These are phyloP conservation scores for Camponotus floridanus DNA, from an alignment of 1,140 invertebrate genomes.

Conservation along the genomic window DNA sequence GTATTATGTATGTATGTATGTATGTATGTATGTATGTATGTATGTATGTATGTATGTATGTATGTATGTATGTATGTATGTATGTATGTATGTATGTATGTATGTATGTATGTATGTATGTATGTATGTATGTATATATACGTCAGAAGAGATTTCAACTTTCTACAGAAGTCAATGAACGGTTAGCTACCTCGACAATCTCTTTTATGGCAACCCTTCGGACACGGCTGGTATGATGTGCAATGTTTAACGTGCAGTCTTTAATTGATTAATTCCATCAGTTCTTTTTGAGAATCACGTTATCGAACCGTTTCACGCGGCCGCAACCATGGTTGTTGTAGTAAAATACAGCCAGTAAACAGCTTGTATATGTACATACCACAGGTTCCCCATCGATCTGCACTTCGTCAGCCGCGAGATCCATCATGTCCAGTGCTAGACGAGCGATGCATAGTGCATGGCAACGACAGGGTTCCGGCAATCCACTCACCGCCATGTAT, in stretches of 20 bases:
- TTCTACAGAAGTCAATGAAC: constrained; percentile 36
- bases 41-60: background rate
- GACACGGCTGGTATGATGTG: background rate
- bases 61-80: background rate
- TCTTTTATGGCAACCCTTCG: constrained; percentile 1
- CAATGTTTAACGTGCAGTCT: constrained; percentile 20
- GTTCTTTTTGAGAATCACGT: background rate
- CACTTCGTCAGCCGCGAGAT: constrained; percentile 93
- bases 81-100: background rate
- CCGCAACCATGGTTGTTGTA: background rate
- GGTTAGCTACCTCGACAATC: constrained; percentile 16
- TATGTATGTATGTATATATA: background rate
- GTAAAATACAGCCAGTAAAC: constrained; percentile 17
- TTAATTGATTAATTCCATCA: constrained; percentile 1
- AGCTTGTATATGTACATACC: constrained; percentile 87
- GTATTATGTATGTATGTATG: too few species aligned
- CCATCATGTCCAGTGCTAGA: constrained; percentile 98
- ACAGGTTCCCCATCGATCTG: constrained; percentile 94
- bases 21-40: too few species aligned
- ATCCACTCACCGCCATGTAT: constrained; percentile 99
- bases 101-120: background rate
- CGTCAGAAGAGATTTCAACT: constrained; percentile 35
- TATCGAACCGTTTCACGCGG: constrained; percentile 1
- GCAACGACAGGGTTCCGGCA: constrained; percentile 96
- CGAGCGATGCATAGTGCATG: constrained; percentile 97